A percentile compares a stretch with the other conserved stretches of the same genome.
Evolutionary conservation across 2,888 invertebrate species (phyloP).

Genomic region (Parnassius glacialis): DNA sequence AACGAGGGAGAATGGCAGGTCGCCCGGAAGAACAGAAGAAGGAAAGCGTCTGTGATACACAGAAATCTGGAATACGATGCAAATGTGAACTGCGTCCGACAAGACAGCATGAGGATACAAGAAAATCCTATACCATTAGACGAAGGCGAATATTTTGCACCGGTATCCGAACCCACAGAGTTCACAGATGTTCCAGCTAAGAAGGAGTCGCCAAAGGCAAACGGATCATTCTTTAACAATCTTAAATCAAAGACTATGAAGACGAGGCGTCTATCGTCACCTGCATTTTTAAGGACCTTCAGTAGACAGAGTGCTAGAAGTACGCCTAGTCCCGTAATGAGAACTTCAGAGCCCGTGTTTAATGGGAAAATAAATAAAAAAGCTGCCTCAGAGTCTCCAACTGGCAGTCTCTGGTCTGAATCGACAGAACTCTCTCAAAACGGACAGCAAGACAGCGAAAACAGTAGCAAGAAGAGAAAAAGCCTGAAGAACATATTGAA

Average conservation of each 20-base stretch:
- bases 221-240: constrained; percentile 74
- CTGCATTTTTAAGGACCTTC: constrained; percentile 81
- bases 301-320: constrained; percentile 74
- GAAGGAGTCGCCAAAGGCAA: constrained; percentile 63
- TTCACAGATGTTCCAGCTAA: constrained; percentile 53
- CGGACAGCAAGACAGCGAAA: constrained; percentile 55
- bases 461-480: constrained; percentile 79
- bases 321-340: constrained; percentile 62
- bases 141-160: constrained; percentile 79
- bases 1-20: constrained; percentile 72
- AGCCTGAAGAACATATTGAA: constrained; percentile 88
- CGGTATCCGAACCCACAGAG: constrained; percentile 66
- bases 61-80: constrained; percentile 61
- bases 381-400: constrained; percentile 68
- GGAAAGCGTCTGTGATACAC: constrained; percentile 69
- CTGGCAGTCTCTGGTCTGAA: constrained; percentile 73
- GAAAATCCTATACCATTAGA: constrained; percentile 80
- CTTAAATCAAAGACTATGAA: constrained; percentile 74
- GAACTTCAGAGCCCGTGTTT: constrained; percentile 57
- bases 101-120: constrained; percentile 63
- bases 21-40: constrained; percentile 72
- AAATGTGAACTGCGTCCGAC: constrained; percentile 35
- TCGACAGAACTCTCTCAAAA: constrained; percentile 71
- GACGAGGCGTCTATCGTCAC: constrained; percentile 80
- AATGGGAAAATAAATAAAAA: constrained; percentile 63